Conservation (phyloP, 2,113 vertebrate genomes). For the Puntigrus tetrazona region DNA sequence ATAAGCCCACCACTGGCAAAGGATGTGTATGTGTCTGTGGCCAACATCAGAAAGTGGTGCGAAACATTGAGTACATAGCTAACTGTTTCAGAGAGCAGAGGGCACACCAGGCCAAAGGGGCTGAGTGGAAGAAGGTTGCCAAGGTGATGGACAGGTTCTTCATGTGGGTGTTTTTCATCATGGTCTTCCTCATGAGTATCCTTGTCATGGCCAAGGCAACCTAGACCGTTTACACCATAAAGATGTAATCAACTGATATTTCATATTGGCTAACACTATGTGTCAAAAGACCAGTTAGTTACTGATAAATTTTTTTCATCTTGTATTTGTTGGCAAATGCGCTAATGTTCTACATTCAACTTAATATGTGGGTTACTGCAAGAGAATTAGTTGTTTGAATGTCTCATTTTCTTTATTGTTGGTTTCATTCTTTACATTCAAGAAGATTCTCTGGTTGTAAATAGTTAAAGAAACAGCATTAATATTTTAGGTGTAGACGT, state of each 20-base stretch:
- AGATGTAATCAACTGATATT: background rate
- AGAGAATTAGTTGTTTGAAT: background rate
- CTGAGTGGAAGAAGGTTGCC: constrained; percentile 96
- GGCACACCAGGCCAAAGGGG: constrained; percentile 84
- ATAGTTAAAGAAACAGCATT: constrained; percentile 19
- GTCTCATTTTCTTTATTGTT: background rate
- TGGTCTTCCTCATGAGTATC: constrained; percentile 97
- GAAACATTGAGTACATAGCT: constrained; percentile 91
- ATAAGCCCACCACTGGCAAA: background rate
- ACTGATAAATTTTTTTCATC: background rate
- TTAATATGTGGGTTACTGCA: background rate
- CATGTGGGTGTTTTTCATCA: constrained; percentile 97
- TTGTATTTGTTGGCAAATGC: background rate
- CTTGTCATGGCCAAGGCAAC: constrained; percentile 90
- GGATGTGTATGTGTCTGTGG: constrained; percentile 16
- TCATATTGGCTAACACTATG: background rate
- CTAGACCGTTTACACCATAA: constrained; percentile 60
- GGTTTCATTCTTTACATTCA: background rate
- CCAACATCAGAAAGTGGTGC: constrained; percentile 76
- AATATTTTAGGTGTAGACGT: constrained; percentile 33
- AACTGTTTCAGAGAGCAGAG: constrained; percentile 90
- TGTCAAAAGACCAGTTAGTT: background rate
- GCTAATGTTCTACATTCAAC: background rate
- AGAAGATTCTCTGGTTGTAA: background rate
- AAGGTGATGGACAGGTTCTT: constrained; percentile 99